Evolutionary conservation across 1,140 invertebrate species (phyloP), one percentile per base, ranked within the genome.

Genomic region (Metaphire vulgaris): DNA sequence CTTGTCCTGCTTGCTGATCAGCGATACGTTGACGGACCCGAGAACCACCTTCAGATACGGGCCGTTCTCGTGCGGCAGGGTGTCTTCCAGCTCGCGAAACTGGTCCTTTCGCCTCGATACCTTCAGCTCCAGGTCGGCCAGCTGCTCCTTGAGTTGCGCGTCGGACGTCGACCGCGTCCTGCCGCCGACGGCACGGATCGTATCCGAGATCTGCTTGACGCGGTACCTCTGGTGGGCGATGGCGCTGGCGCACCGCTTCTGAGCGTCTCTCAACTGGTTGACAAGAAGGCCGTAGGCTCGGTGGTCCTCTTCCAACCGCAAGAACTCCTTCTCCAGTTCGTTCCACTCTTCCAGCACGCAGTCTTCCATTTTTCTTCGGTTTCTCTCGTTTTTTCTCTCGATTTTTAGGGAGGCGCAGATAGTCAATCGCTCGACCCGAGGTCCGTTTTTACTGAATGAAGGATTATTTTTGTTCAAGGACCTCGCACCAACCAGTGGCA

Each of bases 1-100:
- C 93, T 96, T 97, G 85, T 96, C 94, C 83, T 92, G 93, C 89
- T 95, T 97, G 87, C 96, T 96, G 64, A 97, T 87, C 84, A 98
- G 94, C 30, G 95, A 97, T 21, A 98, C 94, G 87, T 97, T 97
- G 29, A 98, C 94, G 87, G 93, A 93, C 72, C 96, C 96, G 75
- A 98, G 88, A 83, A 98, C 97, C 82, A 98, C 95, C 85, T 91
- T 91, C 78, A 98, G 89, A 85, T 98, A 98, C 64, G 92, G 86
- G 79, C 95, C 85, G 82, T 86, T 87, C 79, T 84, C 85, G 70
- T 85, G 84, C 21, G 86, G 86, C 33, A 87, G 80, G 33, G 80
- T 76, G 76, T 86, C 85, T 78, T 85, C 85, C 80, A 87, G 82
- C 31, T 86, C 86, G 70, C 82, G 72, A 70, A 86, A 85, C 69